Evolutionary conservation across 2,888 invertebrate genomes (phyloP), one percentile per base, ranked within the genome.

Genomic region (Cheiracanthium punctorium): DNA sequence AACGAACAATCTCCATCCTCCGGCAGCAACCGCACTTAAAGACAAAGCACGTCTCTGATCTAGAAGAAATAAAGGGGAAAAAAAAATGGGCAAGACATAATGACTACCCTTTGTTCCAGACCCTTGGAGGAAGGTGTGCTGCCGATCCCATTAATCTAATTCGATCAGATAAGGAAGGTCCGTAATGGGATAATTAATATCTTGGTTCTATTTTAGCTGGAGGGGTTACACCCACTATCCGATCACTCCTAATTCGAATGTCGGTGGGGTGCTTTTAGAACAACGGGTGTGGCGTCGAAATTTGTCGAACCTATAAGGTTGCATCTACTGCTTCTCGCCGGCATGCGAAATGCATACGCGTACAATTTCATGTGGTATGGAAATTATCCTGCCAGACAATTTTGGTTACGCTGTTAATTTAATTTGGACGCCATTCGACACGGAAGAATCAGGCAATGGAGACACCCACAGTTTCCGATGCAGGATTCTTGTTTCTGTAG

Each of bases 161-260:
- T 58, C 58, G 58, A 58, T 58, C 58, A 58, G 58, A 58, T 58
- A 58, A 58, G 24, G 58, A 12, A 58, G 1, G 20, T 24, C 58
- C 24, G 24, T 58, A 58, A 58, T 58, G 58, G 58, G 58, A 58
- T 58, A 58, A 58, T 58, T 58, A 58, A 58, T 58, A 58, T 58
- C 58, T 58, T 24, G 58, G 58, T 58, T 58, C 24, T 58, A 24
- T 48, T 37, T 58, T 58, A 5, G 58, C 58, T 58, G 58, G 24
- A 58, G 58, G 58, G 58, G 58, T 58, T 58, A 58, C 58, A 58
- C 58, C 58, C 58, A 58, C 58, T 58, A 58, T 58, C 24, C 58
- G 58, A 58, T 58, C 20, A 24, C 24, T 58, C 58, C 58, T 58
- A 58, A 58, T 58, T 58, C 58, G 58, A 24, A 58, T 58, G 58